A percentile compares a stretch with the other conserved stretches of the same genome.
Evolutionary conservation across 2,797 vertebrate species (phyloP).

Genomic region (Lemur catta): DNA sequence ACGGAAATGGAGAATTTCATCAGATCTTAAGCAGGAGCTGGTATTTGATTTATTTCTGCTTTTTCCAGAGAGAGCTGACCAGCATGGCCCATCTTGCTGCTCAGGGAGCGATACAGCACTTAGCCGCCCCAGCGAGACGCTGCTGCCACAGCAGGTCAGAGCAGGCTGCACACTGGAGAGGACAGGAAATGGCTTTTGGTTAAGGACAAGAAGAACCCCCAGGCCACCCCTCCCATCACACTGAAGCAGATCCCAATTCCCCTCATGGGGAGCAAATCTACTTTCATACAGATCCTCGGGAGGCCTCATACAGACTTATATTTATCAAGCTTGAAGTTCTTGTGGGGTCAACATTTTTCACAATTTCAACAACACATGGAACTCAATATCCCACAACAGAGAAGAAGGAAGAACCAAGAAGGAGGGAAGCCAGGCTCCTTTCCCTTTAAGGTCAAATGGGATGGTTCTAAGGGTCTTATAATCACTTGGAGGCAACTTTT

Average conservation of each 20-base stretch:
- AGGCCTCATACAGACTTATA: slow-evolving; percentile 28
- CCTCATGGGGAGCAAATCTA: slow-evolving; percentile 48
- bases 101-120: background rate
- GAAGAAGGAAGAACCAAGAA: background rate
- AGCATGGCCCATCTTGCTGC: slow-evolving; percentile 2
- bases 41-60: slow-evolving; percentile 71
- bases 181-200: slow-evolving; percentile 20
- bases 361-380: background rate
- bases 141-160: slow-evolving; percentile 48
- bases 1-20: slow-evolving; percentile 75
- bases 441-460: background rate
- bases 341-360: slow-evolving; percentile 7
- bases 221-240: slow-evolving; percentile 45
- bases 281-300: slow-evolving; percentile 52
- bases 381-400: background rate
- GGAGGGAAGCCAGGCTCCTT: background rate
- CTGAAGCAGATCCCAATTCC: slow-evolving; percentile 29
- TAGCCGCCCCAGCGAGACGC: background rate
- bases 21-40: slow-evolving; percentile 58
- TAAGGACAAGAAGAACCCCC: slow-evolving; percentile 20
- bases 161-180: slow-evolving; percentile 41
- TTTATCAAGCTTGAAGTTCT: slow-evolving; percentile 32
- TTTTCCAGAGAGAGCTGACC: slow-evolving; percentile 54
- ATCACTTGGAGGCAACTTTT: background rate
- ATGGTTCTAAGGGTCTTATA: background rate